A percentile compares a stretch with the other conserved stretches of the same genome.
phyloP scores from a whole-genome alignment of 2,888 invertebrate genomes.

The Drosophila helvetica region DNA sequence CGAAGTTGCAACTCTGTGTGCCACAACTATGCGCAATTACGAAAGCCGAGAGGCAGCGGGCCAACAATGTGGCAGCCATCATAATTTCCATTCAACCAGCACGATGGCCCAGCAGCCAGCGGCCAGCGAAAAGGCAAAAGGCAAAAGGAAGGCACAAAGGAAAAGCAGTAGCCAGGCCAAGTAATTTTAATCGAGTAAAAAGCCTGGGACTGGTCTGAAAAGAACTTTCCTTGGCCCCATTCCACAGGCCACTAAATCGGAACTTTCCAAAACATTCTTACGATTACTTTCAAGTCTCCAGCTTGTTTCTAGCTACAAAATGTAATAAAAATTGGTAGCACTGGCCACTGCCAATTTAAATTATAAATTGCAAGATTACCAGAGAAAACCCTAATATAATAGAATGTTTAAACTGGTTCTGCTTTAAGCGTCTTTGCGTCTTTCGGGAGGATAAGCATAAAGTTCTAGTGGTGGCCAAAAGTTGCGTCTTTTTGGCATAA shows the following conservation, averaged over 20 bases:
- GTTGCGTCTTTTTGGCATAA: too few relatives aligned
- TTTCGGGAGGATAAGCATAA: too few relatives aligned
- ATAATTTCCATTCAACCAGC: conserved; percentile 60
- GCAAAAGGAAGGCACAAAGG: conserved; percentile 4
- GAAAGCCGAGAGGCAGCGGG: conserved; percentile 53
- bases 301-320: neutral
- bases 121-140: too few relatives aligned
- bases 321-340: neutral
- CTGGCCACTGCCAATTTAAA: neutral
- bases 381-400: too few relatives aligned
- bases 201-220: conserved; percentile 2
- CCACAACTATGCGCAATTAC: conserved; percentile 57
- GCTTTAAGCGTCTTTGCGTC: too few relatives aligned
- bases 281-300: neutral
- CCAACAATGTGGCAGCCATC: conserved; percentile 68
- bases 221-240: conserved; percentile 24
- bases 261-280: neutral
- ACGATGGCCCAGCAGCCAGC: neutral
- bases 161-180: conserved; percentile 30
- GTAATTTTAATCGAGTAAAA: conserved; percentile 40
- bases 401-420: too few relatives aligned
- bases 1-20: conserved; percentile 36
- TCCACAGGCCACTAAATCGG: conserved; percentile 2
- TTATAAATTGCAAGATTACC: neutral
- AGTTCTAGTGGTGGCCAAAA: too few relatives aligned